Percentiles rank a stretch among this genome's conserved stretches.
Evolutionary conservation across 1,140 invertebrate genomes (phyloP).

Genomic region (Drosophila repleta): DNA sequence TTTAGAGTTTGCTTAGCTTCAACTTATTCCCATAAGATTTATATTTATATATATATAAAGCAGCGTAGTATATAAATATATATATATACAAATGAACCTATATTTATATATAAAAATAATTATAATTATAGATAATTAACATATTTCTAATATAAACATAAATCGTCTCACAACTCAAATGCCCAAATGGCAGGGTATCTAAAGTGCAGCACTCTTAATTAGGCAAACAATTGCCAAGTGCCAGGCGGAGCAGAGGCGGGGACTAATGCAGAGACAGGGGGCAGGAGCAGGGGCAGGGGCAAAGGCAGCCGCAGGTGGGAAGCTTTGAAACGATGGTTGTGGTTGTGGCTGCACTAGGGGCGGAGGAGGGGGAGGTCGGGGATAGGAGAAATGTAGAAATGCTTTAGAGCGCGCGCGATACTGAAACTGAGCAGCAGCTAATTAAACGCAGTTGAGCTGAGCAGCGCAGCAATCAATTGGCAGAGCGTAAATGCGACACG

Average conservation of each 20-base stretch:
- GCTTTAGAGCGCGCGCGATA: conserved; percentile 1
- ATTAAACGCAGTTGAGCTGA: conserved; percentile 36
- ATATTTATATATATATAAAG: too few species aligned
- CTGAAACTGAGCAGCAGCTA: conserved; percentile 22
- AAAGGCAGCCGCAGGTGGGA: neutral
- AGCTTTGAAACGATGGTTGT: neutral
- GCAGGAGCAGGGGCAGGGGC: too few species aligned
- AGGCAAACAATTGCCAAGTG: conserved; percentile 24
- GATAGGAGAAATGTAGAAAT: neutral
- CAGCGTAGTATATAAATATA: too few species aligned
- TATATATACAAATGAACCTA: too few species aligned
- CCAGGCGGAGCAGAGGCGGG: neutral
- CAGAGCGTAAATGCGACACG: conserved; percentile 32
- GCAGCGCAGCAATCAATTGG: conserved; percentile 34
- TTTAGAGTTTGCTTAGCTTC: too few species aligned
- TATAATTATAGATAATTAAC: too few species aligned
- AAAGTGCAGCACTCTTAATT: conserved; percentile 13
- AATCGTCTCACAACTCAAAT: neutral
- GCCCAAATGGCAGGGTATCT: neutral
- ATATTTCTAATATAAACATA: too few species aligned
- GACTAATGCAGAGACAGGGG: too few species aligned
- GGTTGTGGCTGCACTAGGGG: too few species aligned
- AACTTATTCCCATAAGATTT: too few species aligned
- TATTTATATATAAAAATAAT: too few species aligned
- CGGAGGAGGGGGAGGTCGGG: neutral